Evolutionary conservation across 2,888 invertebrate genomes (phyloP), one percentile per base, ranked within the genome.

Genomic region (Drosophila putrida): DNA sequence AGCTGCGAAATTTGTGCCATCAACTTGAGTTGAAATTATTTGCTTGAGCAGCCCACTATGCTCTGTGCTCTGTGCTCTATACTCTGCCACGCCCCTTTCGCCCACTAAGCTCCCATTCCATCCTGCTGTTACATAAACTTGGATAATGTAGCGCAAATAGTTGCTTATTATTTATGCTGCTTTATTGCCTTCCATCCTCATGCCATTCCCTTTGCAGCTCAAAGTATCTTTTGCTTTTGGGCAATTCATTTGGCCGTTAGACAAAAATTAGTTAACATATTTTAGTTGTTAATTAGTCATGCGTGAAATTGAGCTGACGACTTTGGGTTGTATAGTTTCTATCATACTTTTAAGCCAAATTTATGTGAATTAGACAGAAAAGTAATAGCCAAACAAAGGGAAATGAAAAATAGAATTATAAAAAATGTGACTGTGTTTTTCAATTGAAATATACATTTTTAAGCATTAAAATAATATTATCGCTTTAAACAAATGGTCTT

Each of bases 141-240:
- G 79, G 75, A 85, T 85, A 85, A 85, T 85, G 86, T 89, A 89
- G 88, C 88, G 89, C 89, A 84, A 84, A 84, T 84, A 84, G 83
- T 84, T 89, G 84, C 85, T 84, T 84, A 89, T 89, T 84, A 88
- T 84, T 84, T 84, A 88, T 88, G 81, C 89, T 65, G 84, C 65
- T 75, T 73, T 86, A 88, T 80, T 83, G 75, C 70, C 71, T 39
- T 10, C 10, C 38, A 6, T 35, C 15, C 31, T 20, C 33, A 41
- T 44, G 13, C 13, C 15, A 25, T 28, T 50, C 15, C 6, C 20
- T 63, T 55, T 13, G 31, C 13, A 9, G 10, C 8, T 5, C 64
- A 69, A 69, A 41, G 31, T 70, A 69, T 59, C 53, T 84, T 84
- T 78, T 69, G 64, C 67, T 67, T 76, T 61, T 66, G 78, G 72